Percentiles rank a stretch among this genome's conserved stretches.
Conservation (phyloP, 2,797 vertebrate genomes). For the Cyclura pinguis region DNA sequence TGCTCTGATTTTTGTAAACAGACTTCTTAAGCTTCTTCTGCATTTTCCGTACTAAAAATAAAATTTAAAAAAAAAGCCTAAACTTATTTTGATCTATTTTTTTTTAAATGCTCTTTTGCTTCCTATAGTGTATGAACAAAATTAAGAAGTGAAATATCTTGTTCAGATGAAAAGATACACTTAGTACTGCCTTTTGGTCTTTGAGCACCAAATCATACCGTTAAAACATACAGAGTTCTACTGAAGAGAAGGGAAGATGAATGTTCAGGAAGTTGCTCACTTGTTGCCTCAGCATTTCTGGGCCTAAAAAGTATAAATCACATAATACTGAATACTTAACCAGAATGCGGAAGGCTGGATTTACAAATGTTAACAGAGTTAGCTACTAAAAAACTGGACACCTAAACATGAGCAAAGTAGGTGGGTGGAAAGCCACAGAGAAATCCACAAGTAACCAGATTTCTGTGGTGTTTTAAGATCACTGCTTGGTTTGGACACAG, state of each 20-base stretch:
- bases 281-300: constrained; percentile 5
- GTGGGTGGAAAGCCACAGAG: not conserved
- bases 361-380: not conserved
- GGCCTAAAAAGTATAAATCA: not conserved
- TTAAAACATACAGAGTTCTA: not conserved
- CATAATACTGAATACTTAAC: not conserved
- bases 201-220: not conserved
- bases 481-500: not conserved
- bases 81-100: not conserved
- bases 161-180: not conserved
- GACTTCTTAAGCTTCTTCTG: not conserved
- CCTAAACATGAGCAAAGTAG: not conserved
- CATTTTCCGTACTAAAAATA: not conserved
- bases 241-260: constrained; percentile 1
- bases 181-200: not conserved
- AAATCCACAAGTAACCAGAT: not conserved
- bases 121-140: not conserved
- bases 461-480: not conserved
- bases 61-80: not conserved
- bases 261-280: not conserved
- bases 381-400: not conserved
- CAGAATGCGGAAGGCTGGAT: not conserved
- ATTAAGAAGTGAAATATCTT: not conserved
- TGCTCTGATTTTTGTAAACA: constrained; percentile 24
- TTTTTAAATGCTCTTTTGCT: not conserved